Conservation (phyloP, 2,797 vertebrate genomes). For the Spheniscus humboldti region DNA sequence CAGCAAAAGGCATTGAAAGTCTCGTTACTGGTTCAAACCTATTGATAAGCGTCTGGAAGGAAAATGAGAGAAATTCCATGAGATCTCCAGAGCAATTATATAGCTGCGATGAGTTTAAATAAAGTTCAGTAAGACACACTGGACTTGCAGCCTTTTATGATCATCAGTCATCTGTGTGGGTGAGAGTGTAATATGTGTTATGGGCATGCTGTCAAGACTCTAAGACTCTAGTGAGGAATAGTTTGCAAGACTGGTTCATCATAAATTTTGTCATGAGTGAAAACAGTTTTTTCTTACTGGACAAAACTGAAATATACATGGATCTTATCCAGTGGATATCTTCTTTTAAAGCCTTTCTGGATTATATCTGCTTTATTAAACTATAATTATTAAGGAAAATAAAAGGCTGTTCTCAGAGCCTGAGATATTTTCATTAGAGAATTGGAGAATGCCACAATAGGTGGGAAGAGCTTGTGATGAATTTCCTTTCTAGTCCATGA, state of each 20-base stretch:
- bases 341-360: constrained; percentile 16
- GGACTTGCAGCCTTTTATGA: not conserved
- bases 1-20: not conserved
- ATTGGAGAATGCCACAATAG: not conserved
- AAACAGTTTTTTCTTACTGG: not conserved
- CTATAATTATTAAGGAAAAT: constrained; percentile 36
- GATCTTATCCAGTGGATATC: constrained; percentile 22
- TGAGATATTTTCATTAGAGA: constrained; percentile 27
- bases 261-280: not conserved
- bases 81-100: not conserved
- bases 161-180: not conserved
- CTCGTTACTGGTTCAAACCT: not conserved
- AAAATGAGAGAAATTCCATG: not conserved
- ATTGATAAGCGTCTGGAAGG: not conserved
- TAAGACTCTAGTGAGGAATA: not conserved
- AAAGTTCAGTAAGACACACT: not conserved
- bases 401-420: not conserved
- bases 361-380: constrained; percentile 57
- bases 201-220: not conserved
- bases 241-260: not conserved
- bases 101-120: not conserved
- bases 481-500: not conserved
- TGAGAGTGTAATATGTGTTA: not conserved
- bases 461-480: not conserved
- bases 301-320: not conserved